Base-by-base conservation (phyloP, 1,140 invertebrate genomes). In the Heliconius nattereri region DNA sequence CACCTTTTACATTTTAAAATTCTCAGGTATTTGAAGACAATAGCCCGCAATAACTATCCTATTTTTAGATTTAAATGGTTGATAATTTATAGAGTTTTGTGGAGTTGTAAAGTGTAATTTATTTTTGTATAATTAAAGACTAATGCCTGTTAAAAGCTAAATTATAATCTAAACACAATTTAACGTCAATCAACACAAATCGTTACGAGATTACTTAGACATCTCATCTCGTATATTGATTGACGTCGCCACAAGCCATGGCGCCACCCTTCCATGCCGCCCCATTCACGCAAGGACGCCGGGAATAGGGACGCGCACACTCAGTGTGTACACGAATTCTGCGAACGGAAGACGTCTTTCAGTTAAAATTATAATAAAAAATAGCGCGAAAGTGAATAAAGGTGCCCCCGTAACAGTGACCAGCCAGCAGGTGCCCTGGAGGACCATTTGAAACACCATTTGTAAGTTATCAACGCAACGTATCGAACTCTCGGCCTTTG, bases 151-250 rank as follows among this genome's bases (percentile, higher is more conserved):
- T 1, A 20, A 20, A 52, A 52, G 6, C 19, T 52, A 20, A 19
- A 52, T 52, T 20, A 7, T 2, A 20, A 19, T 52, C 19, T 52
- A 52, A 52, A 52, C 49, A 52, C 19, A 52, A 20, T 52, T 52
- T 52, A 52, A 20, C 49, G 49, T 52, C 49, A 52, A 52, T 52
- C 49, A 20, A 52, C 49, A 20, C 49, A 52, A 72, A 80, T 80
- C 70, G 45, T 37, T 83, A 54, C 78, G 77, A 84, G 79, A 92
- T 93, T 89, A 90, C 81, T 87, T 80, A 76, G 81, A 57, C 57
- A 85, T 88, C 87, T 89, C 89, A 91, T 92, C 91, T 91, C 88
- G 87, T 87, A 91, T 94, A 94, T 94, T 94, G 92, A 94, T 94
- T 94, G 92, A 92, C 89, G 85, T 90, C 83, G 89, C 90, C 88